These are phyloP conservation scores for Acrossocheilus wenchowensis DNA, from an alignment of 2,797 vertebrate species.

Conservation along the genomic window DNA sequence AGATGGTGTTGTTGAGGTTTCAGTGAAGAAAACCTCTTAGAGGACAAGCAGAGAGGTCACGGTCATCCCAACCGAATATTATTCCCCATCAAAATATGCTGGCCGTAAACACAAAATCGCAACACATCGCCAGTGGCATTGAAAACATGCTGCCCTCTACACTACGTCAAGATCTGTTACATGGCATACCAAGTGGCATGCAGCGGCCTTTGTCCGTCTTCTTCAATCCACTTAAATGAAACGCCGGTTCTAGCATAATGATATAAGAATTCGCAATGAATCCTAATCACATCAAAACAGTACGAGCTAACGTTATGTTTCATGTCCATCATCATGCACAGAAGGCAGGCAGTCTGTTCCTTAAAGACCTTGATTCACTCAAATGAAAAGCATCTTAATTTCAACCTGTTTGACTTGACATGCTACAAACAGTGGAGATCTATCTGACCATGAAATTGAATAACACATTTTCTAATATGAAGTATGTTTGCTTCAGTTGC, in stretches of 20 bases:
- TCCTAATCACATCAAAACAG: neutral
- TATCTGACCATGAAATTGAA: constrained; percentile 70
- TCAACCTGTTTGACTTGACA: constrained; percentile 56
- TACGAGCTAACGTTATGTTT: neutral
- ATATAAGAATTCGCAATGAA: neutral
- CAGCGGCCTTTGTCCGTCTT: neutral
- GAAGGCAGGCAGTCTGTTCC: neutral
- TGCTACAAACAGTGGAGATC: constrained; percentile 53
- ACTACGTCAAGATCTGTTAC: neutral
- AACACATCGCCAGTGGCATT: neutral
- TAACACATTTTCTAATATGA: constrained; percentile 43
- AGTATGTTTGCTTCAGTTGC: constrained; percentile 33
- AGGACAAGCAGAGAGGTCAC: constrained; percentile 24
- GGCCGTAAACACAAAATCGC: neutral
- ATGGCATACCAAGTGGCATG: neutral
- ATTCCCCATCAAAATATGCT: constrained; percentile 4
- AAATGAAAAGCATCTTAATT: constrained; percentile 56
- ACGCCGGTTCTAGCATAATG: neutral
- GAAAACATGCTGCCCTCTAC: constrained; percentile 1
- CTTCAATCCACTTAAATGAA: neutral
- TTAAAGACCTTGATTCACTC: constrained; percentile 10
- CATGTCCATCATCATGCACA: neutral
- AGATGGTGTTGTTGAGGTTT: neutral
- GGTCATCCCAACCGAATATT: neutral
- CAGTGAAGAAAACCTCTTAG: constrained; percentile 11